Percentiles rank a stretch among this genome's conserved stretches.
phyloP scores from a whole-genome alignment of 2,113 vertebrate genomes.

The Ophthalmolycus amberensis region DNA sequence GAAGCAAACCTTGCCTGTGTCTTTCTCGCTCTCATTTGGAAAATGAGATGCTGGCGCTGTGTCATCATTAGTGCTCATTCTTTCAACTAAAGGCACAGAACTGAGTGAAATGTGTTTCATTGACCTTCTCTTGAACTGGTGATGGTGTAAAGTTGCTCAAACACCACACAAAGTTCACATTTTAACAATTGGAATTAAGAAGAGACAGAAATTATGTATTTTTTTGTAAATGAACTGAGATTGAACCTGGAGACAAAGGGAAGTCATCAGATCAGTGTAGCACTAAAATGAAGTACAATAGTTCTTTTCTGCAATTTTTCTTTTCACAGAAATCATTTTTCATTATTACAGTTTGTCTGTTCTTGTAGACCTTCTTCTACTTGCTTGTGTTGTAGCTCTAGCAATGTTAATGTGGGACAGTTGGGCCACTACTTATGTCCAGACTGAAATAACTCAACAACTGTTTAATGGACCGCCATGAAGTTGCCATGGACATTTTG shows the following conservation, averaged over 20 bases:
- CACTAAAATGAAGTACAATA: neutral
- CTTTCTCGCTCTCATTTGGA: slow-evolving; percentile 22
- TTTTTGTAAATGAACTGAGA: neutral
- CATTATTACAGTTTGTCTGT: neutral
- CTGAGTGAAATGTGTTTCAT: neutral
- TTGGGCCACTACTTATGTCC: neutral
- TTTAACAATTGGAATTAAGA: neutral
- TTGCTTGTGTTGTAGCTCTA: neutral
- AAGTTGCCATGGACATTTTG: neutral
- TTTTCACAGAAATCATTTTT: neutral
- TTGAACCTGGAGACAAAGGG: slow-evolving; percentile 2
- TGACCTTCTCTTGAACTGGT: neutral
- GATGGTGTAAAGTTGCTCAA: neutral
- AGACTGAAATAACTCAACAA: neutral
- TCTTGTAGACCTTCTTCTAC: neutral
- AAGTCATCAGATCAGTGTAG: neutral
- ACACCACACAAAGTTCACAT: neutral
- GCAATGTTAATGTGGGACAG: accelerated
- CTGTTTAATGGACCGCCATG: neutral
- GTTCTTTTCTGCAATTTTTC: neutral
- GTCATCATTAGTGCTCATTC: slow-evolving; percentile 14
- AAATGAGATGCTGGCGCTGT: slow-evolving; percentile 11
- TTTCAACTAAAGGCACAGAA: neutral
- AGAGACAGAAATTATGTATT: neutral
- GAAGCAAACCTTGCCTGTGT: slow-evolving; percentile 6